Conservation (phyloP, 1,140 invertebrate genomes). For the Chelonus insularis region DNA sequence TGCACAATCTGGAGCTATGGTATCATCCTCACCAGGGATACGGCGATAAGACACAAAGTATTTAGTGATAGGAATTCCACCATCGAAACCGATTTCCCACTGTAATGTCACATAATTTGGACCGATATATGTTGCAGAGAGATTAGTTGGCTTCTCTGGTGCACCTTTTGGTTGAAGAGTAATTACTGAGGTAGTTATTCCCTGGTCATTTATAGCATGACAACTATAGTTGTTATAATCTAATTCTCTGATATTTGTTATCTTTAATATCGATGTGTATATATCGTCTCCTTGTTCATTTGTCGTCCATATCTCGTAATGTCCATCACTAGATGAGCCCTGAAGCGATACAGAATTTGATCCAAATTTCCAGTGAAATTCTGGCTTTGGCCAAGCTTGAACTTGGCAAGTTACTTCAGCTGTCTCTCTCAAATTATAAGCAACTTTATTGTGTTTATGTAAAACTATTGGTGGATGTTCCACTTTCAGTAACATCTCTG, state of each 20-base stretch:
- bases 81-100: slow-evolving; percentile 89
- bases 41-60: slow-evolving; percentile 80
- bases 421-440: slow-evolving; percentile 80
- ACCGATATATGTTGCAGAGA: slow-evolving; percentile 71
- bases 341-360: slow-evolving; percentile 72
- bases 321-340: slow-evolving; percentile 75
- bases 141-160: slow-evolving; percentile 77
- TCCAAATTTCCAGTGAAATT: slow-evolving; percentile 88
- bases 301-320: slow-evolving; percentile 84
- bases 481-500: slow-evolving; percentile 85
- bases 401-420: slow-evolving; percentile 86
- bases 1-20: slow-evolving; percentile 66
- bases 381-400: slow-evolving; percentile 87
- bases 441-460: slow-evolving; percentile 85
- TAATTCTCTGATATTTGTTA: slow-evolving; percentile 73
- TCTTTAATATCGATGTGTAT: slow-evolving; percentile 77
- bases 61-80: slow-evolving; percentile 81
- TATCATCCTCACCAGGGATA: slow-evolving; percentile 63
- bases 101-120: slow-evolving; percentile 76
- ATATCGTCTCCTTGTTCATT: slow-evolving; percentile 78
- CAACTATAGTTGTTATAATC: slow-evolving; percentile 92
- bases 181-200: slow-evolving; percentile 76
- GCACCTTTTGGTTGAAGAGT: slow-evolving; percentile 80
- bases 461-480: slow-evolving; percentile 87
- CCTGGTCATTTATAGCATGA: slow-evolving; percentile 76